A percentile compares a stretch with the other conserved stretches of the same genome.
These are phyloP conservation scores for Vanessa tameamea DNA, from an alignment of 1,140 invertebrate genomes.

Conservation along the genomic window DNA sequence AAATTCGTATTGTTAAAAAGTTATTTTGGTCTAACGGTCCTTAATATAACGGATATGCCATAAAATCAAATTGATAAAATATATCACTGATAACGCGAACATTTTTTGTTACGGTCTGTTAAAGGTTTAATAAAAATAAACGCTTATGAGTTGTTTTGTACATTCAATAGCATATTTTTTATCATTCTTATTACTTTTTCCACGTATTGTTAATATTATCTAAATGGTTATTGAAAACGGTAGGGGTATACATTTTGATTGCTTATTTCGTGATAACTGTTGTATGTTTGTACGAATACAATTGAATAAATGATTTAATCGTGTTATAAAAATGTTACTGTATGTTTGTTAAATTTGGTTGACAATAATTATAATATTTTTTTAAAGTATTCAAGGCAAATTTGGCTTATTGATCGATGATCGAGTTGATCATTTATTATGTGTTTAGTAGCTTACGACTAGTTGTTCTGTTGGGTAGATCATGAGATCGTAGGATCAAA, in stretches of 20 bases:
- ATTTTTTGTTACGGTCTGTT: slow-evolving; percentile 27
- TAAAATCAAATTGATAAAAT: slow-evolving; percentile 9
- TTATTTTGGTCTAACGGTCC: slow-evolving; percentile 14
- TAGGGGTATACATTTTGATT: background rate
- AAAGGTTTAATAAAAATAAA: slow-evolving; percentile 23
- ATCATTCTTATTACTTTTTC: slow-evolving; percentile 15
- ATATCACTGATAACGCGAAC: slow-evolving; percentile 15
- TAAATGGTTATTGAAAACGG: slow-evolving; percentile 28
- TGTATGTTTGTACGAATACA: background rate
- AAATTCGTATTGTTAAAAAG: slow-evolving; percentile 8
- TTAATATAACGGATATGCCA: slow-evolving; percentile 3
- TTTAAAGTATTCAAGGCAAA: too few relatives aligned
- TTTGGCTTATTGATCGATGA: too few relatives aligned
- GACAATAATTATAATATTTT: too few relatives aligned
- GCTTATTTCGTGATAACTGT: slow-evolving; percentile 13
- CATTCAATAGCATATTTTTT: slow-evolving; percentile 16
- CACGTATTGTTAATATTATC: slow-evolving; percentile 24
- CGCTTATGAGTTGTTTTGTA: slow-evolving; percentile 18
- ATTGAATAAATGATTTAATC: background rate
- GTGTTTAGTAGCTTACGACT: too few relatives aligned
- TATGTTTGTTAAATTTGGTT: background rate
- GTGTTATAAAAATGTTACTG: background rate
- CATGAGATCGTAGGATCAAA: too few relatives aligned
- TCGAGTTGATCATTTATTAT: too few relatives aligned
- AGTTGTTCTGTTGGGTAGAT: too few relatives aligned